phyloP scores from a whole-genome alignment of 64 coral and sea anemone species.

The Exaiptasia diaphana region DNA sequence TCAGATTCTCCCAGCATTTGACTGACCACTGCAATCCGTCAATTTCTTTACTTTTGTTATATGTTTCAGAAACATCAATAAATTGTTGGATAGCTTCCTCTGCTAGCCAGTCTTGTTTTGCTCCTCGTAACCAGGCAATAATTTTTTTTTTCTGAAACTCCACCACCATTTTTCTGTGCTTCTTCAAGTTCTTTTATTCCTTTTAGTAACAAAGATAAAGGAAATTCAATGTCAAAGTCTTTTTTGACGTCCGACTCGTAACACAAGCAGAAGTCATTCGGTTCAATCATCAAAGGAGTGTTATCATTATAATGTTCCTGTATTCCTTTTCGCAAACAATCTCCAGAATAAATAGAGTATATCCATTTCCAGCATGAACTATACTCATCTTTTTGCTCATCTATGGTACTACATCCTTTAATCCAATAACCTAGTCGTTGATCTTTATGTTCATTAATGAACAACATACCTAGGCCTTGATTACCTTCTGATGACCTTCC shows the following conservation, averaged over 20 bases:
- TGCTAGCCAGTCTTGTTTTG: conserved; percentile 23
- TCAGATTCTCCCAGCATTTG: too few relatives aligned
- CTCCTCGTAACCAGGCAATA: conserved; percentile 13
- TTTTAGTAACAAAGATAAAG: background rate
- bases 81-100: background rate
- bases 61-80: conserved; percentile 2
- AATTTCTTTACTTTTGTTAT: background rate
- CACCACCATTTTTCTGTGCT: background rate
- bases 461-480: background rate
- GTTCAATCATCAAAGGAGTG: background rate
- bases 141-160: background rate
- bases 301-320: background rate
- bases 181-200: background rate
- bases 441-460: conserved; percentile 37
- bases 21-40: too few relatives aligned
- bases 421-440: conserved; percentile 30
- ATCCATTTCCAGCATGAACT: conserved; percentile 45
- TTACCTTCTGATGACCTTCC: background rate
- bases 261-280: background rate
- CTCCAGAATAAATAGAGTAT: background rate
- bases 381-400: background rate
- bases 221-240: conserved; percentile 15
- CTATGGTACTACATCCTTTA: background rate
- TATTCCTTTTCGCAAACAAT: background rate
- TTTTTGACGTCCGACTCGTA: conserved; percentile 21